Percentiles rank a stretch among this genome's conserved stretches.
Evolutionary conservation across 2,888 invertebrate genomes (phyloP).

Genomic region (Xylocampa areola): DNA sequence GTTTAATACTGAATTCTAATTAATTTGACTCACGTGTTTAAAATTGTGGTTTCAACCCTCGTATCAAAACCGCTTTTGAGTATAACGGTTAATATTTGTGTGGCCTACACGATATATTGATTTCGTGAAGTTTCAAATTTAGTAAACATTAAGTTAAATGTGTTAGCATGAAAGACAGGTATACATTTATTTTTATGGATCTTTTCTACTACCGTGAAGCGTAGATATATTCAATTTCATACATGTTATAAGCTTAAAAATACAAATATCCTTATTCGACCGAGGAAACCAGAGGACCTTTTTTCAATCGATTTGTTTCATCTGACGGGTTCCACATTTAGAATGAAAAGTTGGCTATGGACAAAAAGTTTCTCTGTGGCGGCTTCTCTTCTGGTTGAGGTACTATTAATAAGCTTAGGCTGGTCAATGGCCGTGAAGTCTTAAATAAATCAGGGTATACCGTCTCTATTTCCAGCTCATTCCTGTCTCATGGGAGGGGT

Average conservation of each 20-base stretch:
- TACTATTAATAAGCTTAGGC: slow-evolving; percentile 24
- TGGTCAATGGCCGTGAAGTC: slow-evolving; percentile 1
- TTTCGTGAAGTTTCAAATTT: too few species aligned
- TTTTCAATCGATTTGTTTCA: slow-evolving; percentile 35
- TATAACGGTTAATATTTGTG: too few species aligned
- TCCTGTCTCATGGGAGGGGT: not conserved
- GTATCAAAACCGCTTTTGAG: too few species aligned
- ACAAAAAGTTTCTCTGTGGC: not conserved
- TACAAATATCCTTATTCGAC: slow-evolving; percentile 9
- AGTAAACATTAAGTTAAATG: too few species aligned
- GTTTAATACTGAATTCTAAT: too few species aligned
- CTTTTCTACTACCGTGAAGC: too few species aligned
- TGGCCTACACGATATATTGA: too few species aligned
- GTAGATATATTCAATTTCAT: slow-evolving; percentile 14
- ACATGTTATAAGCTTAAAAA: slow-evolving; percentile 2
- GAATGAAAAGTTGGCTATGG: slow-evolving; percentile 13
- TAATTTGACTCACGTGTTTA: too few species aligned
- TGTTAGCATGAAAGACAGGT: too few species aligned
- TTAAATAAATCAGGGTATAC: slow-evolving; percentile 28
- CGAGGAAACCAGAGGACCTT: slow-evolving; percentile 13
- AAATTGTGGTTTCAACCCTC: too few species aligned
- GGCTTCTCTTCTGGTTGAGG: not conserved
- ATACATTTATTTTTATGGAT: too few species aligned
- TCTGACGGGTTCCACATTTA: slow-evolving; percentile 8
- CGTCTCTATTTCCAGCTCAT: slow-evolving; percentile 9